These are phyloP conservation scores for Lithobates sylvaticus DNA, from an alignment of 2,797 vertebrate species.

Conservation along the genomic window DNA sequence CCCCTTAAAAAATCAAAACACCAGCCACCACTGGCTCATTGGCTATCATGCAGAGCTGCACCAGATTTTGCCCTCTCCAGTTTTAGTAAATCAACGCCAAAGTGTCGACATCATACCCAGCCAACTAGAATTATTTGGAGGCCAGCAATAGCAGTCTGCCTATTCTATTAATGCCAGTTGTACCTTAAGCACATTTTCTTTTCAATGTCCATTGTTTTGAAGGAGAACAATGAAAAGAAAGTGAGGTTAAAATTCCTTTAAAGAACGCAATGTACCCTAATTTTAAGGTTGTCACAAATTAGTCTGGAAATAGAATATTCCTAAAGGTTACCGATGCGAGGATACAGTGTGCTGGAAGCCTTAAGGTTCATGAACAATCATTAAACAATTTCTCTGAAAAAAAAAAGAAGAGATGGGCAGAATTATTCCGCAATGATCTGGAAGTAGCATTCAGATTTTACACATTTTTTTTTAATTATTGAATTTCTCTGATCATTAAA, in stretches of 20 bases:
- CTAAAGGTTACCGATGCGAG: background rate
- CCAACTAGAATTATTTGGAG: too few relatives aligned
- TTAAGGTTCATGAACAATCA: background rate
- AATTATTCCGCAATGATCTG: background rate
- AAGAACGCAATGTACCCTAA: background rate
- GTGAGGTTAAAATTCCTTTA: background rate
- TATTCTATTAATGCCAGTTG: too few relatives aligned
- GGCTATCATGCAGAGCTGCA: too few relatives aligned
- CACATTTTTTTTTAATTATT: background rate
- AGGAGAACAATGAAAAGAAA: background rate
- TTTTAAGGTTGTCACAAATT: conserved; percentile 25
- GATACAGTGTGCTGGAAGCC: background rate
- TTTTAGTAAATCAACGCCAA: too few relatives aligned
- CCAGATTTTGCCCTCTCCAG: too few relatives aligned
- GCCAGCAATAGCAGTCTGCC: too few relatives aligned
- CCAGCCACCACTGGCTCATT: too few relatives aligned
- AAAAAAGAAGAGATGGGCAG: too few relatives aligned
- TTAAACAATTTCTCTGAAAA: background rate
- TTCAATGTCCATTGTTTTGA: too few relatives aligned
- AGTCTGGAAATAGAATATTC: background rate
- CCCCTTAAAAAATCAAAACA: too few relatives aligned
- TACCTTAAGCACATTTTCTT: too few relatives aligned
- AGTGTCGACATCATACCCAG: too few relatives aligned
- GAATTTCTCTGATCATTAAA: conserved; percentile 1
- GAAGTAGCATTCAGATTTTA: background rate